Evolutionary conservation across 2,113 vertebrate genomes (phyloP), one percentile per base, ranked within the genome.

Genomic region (Sphyrna mokarran): DNA sequence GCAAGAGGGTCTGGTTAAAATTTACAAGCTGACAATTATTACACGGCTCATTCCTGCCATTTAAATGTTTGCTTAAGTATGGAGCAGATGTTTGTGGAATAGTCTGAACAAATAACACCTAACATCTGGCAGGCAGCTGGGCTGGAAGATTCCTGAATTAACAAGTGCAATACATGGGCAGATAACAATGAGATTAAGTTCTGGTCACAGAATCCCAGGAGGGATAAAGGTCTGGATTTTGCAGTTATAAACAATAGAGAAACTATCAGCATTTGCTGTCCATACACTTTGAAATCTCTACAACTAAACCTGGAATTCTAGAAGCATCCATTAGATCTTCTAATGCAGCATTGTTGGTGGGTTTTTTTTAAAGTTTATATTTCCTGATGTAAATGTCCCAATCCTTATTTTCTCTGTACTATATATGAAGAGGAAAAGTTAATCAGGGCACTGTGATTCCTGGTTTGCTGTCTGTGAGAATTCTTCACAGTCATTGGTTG

Each of bases 1-100:
- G 87, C 58, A 90, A 90, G 14, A 0, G 4, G 4, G 54, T 54
- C 54, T 90, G 54, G 87, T 61, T 61, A 63, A 58, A 90, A 90
- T 90, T 90, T 90, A 90, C 87, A 90, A 61, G 87, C 86, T 90
- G 48, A 90, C 54, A 90, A 90, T 58, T 80, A 90, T 90, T 58
- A 61, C 86, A 29, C 54, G 23, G 48, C 87, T 63, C 54, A 90
- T 90, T 63, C 87, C 87, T 33, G 54, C 54, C 29, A 58, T 63
- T 90, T 90, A 90, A 90, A 90, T 90, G 87, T 90, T 90, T 90
- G 87, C 63, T 90, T 90, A 90, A 90, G 54, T 90, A 63, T 33
- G 5, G 26, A 90, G 58, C 87, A 90, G 54, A 90, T 90, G 87
- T 61, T 90, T 90, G 87, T 90, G 87, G 54, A 90, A 90, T 63